Evolutionary conservation across 1,140 invertebrate species (phyloP), one percentile per base, ranked within the genome.

Genomic region (Bombus turneri): DNA sequence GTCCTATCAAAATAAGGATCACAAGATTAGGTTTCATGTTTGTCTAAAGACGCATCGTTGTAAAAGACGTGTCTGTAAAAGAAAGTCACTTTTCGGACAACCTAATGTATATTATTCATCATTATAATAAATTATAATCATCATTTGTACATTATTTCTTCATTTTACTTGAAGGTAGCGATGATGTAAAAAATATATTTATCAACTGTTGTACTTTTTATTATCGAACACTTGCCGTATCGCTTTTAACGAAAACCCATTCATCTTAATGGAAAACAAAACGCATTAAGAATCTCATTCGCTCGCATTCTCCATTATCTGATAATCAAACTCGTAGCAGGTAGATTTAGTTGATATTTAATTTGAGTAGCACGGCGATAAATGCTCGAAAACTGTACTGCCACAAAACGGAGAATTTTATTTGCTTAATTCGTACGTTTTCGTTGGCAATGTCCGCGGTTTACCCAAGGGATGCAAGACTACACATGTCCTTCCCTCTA

Each of bases 331-430:
- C n/a, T 22, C 28, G 41, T n/a, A 47, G 8, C 41, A 47, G n/a
- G 12, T 69, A 69, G 66, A 73, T 73, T 73, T 47, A 73, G 41
- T n/a, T 37, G 41, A 73, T 47, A 31, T 43, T 73, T 73, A 73
- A 73, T 31, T 73, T 31, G 5, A 47, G 22, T 34, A 47, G n/a
- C 41, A 53, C 18, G 47, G 6, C 18, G 47, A 53, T 53, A 53
- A 53, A 53, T 8, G 18, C 47, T n/a, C n/a, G 41, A 75, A 53
- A 31, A 18, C 1, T 22, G n/a, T 34, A 28, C 18, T 1, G 37
- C 3, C 31, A 25, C 72, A 13, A 25, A 74, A 34, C 39, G 8
- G 22, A 34, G 1, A 22, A n/a, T 57, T 75, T 75, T 37, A 76
- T 76, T 76, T 39, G 73, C 31, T 76, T 18, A 59, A 39, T 59